Evolutionary conservation across 2,113 vertebrate species (phyloP).

Genomic region (Tragelaphus imberbis): DNA sequence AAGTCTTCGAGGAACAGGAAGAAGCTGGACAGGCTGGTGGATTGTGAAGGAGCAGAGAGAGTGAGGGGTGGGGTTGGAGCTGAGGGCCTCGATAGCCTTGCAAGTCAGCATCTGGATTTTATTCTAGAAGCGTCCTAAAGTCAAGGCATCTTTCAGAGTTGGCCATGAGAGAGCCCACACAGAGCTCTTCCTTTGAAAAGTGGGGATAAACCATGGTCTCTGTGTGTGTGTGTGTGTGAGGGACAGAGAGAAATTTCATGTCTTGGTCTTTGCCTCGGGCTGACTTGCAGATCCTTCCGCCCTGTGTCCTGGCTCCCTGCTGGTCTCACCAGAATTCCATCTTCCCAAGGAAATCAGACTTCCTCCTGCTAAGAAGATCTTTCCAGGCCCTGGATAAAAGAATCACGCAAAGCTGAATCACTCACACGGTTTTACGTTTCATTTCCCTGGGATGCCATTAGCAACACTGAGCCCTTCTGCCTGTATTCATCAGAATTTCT

Average conservation of each 20-base stretch:
- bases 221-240: no score
- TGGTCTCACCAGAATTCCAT: slow-evolving; percentile 38
- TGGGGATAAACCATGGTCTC: not conserved
- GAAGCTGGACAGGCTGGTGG: not conserved
- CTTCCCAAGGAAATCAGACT: slow-evolving; percentile 63
- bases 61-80: fast-evolving
- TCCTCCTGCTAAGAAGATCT: slow-evolving; percentile 38
- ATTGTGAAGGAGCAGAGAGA: fast-evolving
- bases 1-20: not conserved
- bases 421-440: slow-evolving; percentile 61
- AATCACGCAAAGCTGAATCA: slow-evolving; percentile 54
- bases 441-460: slow-evolving; percentile 70
- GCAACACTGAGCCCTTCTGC: slow-evolving; percentile 60
- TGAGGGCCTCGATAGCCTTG: not conserved
- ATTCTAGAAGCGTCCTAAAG: not conserved
- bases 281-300: slow-evolving; percentile 27
- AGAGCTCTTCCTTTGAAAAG: not conserved
- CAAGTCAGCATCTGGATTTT: not conserved
- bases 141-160: not conserved
- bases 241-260: not conserved
- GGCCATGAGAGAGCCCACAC: not conserved
- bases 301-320: not conserved
- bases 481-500: slow-evolving; percentile 67
- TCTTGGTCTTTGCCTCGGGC: not conserved
- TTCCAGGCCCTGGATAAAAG: slow-evolving; percentile 69